These are phyloP conservation scores for Orchestia grillus DNA, from an alignment of 1,140 invertebrate genomes.

Conservation along the genomic window DNA sequence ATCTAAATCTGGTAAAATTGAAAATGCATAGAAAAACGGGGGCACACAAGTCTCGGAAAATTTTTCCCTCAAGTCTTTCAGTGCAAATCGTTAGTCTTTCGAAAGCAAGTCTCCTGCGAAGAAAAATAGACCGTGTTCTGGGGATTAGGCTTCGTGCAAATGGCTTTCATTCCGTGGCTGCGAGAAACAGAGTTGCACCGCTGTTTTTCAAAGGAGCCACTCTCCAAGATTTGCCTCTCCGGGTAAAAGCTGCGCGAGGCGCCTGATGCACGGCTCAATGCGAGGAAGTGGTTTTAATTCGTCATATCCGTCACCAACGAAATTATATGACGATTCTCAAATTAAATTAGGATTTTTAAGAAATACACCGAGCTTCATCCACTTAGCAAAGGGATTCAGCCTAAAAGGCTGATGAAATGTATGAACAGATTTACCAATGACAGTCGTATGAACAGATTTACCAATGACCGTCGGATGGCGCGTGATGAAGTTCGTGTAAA, in stretches of 20 bases:
- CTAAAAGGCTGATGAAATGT: no score
- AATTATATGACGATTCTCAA: background rate
- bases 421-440: no score
- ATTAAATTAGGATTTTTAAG: background rate
- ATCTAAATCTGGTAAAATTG: conserved; percentile 31
- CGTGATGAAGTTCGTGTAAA: no score
- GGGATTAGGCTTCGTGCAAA: conserved; percentile 38
- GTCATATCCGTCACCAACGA: background rate
- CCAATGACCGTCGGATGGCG: no score
- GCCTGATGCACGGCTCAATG: background rate
- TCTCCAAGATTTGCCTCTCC: background rate
- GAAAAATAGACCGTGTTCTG: conserved; percentile 30
- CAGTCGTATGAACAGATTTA: no score
- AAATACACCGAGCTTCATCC: background rate
- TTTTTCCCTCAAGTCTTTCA: background rate
- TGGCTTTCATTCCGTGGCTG: background rate
- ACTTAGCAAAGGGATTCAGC: no score
- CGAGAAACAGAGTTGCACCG: background rate
- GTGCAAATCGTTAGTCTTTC: conserved; percentile 43
- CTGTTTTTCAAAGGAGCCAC: conserved; percentile 39
- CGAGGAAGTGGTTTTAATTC: background rate
- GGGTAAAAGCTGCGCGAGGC: background rate
- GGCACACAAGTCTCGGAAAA: background rate
- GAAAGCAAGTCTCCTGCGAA: conserved; percentile 5
- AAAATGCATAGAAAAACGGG: conserved; percentile 18